Evolutionary conservation across 2,888 invertebrate genomes (phyloP), one percentile per base, ranked within the genome.

Genomic region (Sphecodes monilicornis): DNA sequence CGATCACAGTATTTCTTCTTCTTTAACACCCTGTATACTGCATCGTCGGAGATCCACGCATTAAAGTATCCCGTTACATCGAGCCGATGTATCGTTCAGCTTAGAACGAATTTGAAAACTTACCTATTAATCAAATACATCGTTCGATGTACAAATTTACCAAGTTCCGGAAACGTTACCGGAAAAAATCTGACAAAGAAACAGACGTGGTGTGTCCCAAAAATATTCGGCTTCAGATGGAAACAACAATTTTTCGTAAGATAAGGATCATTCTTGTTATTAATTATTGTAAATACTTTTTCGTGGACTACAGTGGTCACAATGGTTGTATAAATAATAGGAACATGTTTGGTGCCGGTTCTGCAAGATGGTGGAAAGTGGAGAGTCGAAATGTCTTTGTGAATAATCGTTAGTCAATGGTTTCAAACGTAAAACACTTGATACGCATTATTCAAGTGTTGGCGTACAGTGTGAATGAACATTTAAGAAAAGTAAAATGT

Each of bases 51-150:
- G n/a, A 22, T 68, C 66, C 39, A 10, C 64, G 64, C 64, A 4
- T 3, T 32, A 70, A 46, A 46, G 26, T 70, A 29, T 26, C n/a
- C 39, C 43, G 54, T 26, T 41, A 10, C 43, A 29, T 22, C 29
- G 18, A 43, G 39, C 5, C 18, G 18, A 29, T 29, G 10, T 43
- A 46, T 76, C 22, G 69, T 57, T 50, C 43, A 66, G 54, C 54
- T 66, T 2, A 4, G 43, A 46, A 29, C 16, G 26, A 76, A 57
- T 29, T n/a, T 29, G 43, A 36, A 46, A 41, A 64, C 82, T 82
- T 81, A 81, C 68, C 79, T 68, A 79, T 46, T 22, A 3, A 29
- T 50, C 29, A 43, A 64, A 54, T 36, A 71, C 43, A 39, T 50
- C 32, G 41, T 26, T 32, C 29, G n/a, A 73, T 29, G 29, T 4